Conservation (phyloP, 92 coral and sea anemone species). For the Palythoa heliodiscus region DNA sequence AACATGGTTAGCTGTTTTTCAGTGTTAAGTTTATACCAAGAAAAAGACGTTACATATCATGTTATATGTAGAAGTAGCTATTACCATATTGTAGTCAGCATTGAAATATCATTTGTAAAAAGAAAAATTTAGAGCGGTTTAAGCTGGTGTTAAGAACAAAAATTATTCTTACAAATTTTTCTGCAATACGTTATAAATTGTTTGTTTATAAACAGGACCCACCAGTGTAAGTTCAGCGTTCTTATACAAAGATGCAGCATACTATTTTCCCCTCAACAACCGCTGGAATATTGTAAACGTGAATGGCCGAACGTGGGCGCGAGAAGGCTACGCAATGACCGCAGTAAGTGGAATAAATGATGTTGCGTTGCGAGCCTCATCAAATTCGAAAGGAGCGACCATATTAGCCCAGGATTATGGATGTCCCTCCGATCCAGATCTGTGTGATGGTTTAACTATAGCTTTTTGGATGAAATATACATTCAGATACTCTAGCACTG, state of each 20-base stretch:
- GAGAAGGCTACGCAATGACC: background rate
- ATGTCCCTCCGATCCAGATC: slow-evolving; percentile 29
- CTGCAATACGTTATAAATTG: background rate
- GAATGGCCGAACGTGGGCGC: slow-evolving; percentile 14
- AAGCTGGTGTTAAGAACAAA: too few species aligned
- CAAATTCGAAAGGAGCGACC: background rate
- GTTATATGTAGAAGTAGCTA: too few species aligned
- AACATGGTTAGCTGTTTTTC: too few species aligned
- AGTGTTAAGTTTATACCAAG: too few species aligned
- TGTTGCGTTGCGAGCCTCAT: slow-evolving; percentile 18
- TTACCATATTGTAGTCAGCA: too few species aligned
- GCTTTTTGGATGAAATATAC: slow-evolving; percentile 28
- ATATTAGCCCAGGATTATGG: slow-evolving; percentile 5
- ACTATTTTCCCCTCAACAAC: slow-evolving; percentile 20
- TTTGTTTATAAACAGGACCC: background rate
- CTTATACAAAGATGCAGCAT: slow-evolving; percentile 10
- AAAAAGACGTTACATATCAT: too few species aligned
- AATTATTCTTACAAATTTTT: too few species aligned
- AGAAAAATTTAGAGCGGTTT: too few species aligned
- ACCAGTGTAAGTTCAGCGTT: slow-evolving; percentile 2
- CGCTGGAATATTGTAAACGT: background rate
- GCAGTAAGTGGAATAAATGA: slow-evolving; percentile 24
- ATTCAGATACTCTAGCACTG: background rate
- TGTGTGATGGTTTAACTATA: slow-evolving; percentile 25
- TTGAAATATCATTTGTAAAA: too few species aligned